A percentile compares a stretch with the other conserved stretches of the same genome.
phyloP scores from a whole-genome alignment of 2,113 vertebrate species.

The Catharus minimus region DNA sequence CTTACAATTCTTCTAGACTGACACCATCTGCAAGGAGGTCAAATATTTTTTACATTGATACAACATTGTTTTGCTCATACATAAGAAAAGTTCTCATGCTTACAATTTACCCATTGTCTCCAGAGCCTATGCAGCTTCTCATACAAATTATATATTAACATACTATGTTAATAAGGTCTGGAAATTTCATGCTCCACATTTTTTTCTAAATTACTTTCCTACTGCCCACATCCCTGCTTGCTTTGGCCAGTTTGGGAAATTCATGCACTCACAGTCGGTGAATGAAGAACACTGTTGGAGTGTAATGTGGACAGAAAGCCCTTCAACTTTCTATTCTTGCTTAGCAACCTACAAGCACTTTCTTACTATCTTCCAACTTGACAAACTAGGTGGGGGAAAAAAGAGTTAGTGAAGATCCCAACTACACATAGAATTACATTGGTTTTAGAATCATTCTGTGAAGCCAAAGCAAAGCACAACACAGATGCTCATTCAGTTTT shows the following conservation, averaged over 20 bases:
- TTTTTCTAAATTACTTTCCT: neutral
- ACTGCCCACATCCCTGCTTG: neutral
- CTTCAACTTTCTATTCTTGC: neutral
- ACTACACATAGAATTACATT: neutral
- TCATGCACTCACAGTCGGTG: neutral
- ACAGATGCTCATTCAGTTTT: neutral
- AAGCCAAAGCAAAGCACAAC: neutral
- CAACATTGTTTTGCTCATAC: neutral
- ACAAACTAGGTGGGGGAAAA: neutral
- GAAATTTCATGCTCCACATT: neutral
- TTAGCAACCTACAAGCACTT: neutral
- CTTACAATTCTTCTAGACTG: neutral
- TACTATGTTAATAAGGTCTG: neutral
- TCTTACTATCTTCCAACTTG: neutral
- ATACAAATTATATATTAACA: neutral
- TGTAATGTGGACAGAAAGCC: neutral
- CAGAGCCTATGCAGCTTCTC: neutral
- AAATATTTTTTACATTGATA: neutral
- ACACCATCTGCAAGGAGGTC: neutral
- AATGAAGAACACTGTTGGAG: fast-evolving
- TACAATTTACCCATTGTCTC: neutral
- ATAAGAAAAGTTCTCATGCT: neutral
- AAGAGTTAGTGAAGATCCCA: neutral
- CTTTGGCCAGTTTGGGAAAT: neutral
- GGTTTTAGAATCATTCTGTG: neutral